Evolutionary conservation across 2,797 vertebrate species (phyloP).

Genomic region (Distichodus sexfasciatus): DNA sequence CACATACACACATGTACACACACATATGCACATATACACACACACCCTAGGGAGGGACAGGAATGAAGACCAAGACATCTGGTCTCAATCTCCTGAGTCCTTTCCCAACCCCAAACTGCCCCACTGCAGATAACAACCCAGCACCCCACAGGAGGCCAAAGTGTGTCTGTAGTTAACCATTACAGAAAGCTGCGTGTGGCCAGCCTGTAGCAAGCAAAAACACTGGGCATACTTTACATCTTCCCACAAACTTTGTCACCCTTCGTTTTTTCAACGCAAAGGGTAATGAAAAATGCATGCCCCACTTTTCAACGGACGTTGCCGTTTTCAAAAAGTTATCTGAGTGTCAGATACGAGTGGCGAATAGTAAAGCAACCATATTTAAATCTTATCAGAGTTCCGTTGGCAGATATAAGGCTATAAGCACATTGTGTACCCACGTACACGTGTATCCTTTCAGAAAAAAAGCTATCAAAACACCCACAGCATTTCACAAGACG

Average conservation of each 20-base stretch:
- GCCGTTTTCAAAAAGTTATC: too few species aligned
- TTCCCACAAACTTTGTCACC: too few species aligned
- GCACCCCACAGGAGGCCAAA: slow-evolving; percentile 34
- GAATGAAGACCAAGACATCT: slow-evolving; percentile 72
- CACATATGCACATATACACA: too few species aligned
- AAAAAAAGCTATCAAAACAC: slow-evolving; percentile 20
- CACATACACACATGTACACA: slow-evolving; percentile 25
- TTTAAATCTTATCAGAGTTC: too few species aligned
- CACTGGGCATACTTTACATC: too few species aligned
- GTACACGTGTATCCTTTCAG: slow-evolving; percentile 9
- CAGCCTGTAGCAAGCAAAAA: too few species aligned
- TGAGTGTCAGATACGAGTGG: too few species aligned
- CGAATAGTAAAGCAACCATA: too few species aligned
- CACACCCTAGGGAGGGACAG: slow-evolving; percentile 55
- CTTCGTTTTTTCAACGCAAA: too few species aligned
- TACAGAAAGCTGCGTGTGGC: not conserved
- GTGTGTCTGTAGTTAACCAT: not conserved
- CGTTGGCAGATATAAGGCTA: not conserved
- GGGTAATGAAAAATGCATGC: too few species aligned
- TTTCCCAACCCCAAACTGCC: slow-evolving; percentile 54
- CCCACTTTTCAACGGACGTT: too few species aligned
- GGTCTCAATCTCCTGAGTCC: slow-evolving; percentile 63
- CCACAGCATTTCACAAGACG: slow-evolving; percentile 42
- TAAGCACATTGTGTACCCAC: not conserved
- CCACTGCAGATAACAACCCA: slow-evolving; percentile 52